phyloP scores from a whole-genome alignment of 2,888 invertebrate genomes.

The Epinotia nisella region DNA sequence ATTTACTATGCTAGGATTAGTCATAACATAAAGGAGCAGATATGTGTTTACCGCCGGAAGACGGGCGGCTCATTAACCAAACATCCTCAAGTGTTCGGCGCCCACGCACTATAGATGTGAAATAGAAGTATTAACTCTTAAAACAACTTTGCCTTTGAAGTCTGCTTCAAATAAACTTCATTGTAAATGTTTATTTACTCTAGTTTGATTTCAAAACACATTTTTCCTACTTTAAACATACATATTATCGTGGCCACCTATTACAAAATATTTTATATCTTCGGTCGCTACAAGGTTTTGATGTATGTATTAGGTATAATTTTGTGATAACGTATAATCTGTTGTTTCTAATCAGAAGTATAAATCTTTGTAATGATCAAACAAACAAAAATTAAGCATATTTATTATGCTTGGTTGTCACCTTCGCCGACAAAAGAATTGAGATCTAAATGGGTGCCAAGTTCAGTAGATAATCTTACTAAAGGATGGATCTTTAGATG shows the following conservation, averaged over 20 bases:
- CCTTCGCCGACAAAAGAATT: no score
- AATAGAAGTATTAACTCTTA: conserved; percentile 44
- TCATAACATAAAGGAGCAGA: conserved; percentile 18
- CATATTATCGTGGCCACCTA: conserved; percentile 19
- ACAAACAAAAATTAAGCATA: no score
- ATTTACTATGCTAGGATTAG: no score
- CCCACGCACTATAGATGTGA: conserved; percentile 41
- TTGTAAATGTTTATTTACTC: conserved; percentile 44
- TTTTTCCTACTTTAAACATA: conserved; percentile 35
- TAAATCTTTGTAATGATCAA: conserved; percentile 11
- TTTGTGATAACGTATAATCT: conserved; percentile 13
- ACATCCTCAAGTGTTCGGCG: conserved; percentile 39
- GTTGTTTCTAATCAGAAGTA: neutral
- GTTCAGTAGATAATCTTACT: no score
- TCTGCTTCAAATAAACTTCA: conserved; percentile 43
- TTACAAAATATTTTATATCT: conserved; percentile 41
- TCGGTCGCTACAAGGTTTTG: conserved; percentile 32
- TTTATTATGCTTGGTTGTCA: no score
- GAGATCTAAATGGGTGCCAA: no score
- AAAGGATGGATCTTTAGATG: no score
- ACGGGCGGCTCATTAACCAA: conserved; percentile 37
- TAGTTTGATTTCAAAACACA: conserved; percentile 41
- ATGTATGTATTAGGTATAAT: conserved; percentile 16
- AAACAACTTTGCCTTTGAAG: conserved; percentile 44
- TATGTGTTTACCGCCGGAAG: conserved; percentile 39